A percentile compares a stretch with the other conserved stretches of the same genome.
Evolutionary conservation across 2,797 vertebrate species (phyloP).

Genomic region (Babyrousa celebensis): DNA sequence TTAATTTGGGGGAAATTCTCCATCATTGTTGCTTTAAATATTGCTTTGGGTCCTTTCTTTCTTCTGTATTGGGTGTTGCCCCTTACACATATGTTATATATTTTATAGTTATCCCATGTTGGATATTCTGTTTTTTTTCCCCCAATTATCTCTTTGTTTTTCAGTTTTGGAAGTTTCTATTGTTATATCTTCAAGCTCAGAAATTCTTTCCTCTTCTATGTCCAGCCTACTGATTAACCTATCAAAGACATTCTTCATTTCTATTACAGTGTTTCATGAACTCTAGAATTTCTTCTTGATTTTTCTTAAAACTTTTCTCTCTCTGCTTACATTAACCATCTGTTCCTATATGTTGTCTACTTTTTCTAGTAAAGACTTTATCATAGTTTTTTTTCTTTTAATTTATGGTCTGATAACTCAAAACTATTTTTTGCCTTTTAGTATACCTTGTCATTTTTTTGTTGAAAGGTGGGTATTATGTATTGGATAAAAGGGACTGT

Average conservation of each 20-base stretch:
- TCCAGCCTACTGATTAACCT: neutral
- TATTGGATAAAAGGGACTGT: neutral
- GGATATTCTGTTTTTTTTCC: neutral
- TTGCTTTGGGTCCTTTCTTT: neutral
- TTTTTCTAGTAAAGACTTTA: constrained; percentile 23
- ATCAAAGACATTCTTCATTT: constrained; percentile 35
- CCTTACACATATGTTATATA: neutral
- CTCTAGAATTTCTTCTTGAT: constrained; percentile 3
- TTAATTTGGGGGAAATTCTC: neutral
- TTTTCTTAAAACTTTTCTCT: neutral
- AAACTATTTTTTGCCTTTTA: constrained; percentile 25
- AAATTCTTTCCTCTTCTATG: neutral
- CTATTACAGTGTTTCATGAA: constrained; percentile 10
- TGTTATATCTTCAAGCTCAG: constrained; percentile 22
- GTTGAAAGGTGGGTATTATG: neutral
- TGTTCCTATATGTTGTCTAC: neutral
- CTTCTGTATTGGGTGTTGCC: neutral
- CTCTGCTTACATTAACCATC: neutral
- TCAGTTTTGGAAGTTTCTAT: constrained; percentile 8
- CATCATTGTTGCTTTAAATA: neutral
- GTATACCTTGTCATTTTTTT: neutral
- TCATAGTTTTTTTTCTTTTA: neutral
- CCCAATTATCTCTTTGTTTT: neutral
- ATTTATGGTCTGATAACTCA: neutral
- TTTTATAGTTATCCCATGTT: neutral